Evolutionary conservation across 2,113 vertebrate species (phyloP).

Genomic region (Phyllostomus hastatus): DNA sequence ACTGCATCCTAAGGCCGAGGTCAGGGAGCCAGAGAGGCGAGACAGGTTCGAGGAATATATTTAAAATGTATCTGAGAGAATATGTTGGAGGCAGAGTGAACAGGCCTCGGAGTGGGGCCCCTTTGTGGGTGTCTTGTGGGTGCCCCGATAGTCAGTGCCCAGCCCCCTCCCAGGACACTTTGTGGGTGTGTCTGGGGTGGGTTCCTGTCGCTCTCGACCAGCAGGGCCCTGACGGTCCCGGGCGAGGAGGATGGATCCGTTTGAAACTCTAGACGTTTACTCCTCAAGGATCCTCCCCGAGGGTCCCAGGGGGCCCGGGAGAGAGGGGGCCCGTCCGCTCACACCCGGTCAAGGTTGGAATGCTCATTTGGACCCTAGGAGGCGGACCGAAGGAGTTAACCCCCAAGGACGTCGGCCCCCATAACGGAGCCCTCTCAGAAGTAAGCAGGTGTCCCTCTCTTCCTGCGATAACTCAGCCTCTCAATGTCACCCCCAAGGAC

Average conservation of each 20-base stretch:
- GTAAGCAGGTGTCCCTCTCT: conserved; percentile 20
- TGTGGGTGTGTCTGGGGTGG: not conserved
- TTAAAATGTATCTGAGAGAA: not conserved
- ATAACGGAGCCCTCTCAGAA: conserved; percentile 37
- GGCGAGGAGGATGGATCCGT: not conserved
- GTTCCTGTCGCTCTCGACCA: not conserved
- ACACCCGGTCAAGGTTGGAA: not conserved
- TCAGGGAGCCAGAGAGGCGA: not conserved
- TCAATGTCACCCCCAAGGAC: conserved; percentile 51
- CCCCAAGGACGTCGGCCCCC: not conserved
- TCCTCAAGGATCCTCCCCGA: not conserved
- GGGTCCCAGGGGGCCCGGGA: not conserved
- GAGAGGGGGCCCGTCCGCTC: not conserved
- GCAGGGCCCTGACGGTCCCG: not conserved
- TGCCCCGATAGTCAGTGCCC: not conserved
- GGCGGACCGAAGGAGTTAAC: conserved; percentile 16
- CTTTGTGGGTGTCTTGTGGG: not conserved
- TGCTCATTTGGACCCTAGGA: not conserved
- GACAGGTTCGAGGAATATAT: not conserved
- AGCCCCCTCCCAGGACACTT: not conserved
- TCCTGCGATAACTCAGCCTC: conserved; percentile 34
- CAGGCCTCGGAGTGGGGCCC: not conserved
- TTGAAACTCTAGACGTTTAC: not conserved
- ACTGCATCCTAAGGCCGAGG: not conserved
- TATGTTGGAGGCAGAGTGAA: not conserved